Base-by-base conservation (phyloP, 2,888 invertebrate genomes). In the Quadroppia sp. region DNA sequence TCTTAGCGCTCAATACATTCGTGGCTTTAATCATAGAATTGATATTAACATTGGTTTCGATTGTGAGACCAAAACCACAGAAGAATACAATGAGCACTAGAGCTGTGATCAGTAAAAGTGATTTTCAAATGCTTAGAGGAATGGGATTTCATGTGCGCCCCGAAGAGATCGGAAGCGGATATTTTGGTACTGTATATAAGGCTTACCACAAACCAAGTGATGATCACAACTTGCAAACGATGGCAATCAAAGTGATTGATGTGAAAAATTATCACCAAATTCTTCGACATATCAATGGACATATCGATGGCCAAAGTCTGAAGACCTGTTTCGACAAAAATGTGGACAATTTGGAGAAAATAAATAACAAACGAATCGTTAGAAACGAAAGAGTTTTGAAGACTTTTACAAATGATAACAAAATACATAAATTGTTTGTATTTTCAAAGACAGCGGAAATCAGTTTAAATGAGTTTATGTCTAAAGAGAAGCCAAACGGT, bases 241-340 rank as follows among this genome's bases (percentile, higher is more conserved):
- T 59, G 30, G 59, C 59, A 3, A 30, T 59, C 15, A 59, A 59
- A 59, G 59, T 30, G 30, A 59, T 59, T 59, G 59, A 59, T 59
- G 59, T 59, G 28, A 7, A 17, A 4, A 59, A 17, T 15, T 30
- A 28, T 59, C 30, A 59, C 17, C 4, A 59, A 28, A 30, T 59
- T 30, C 9, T 59, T 2, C 6, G 1, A 2, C 3, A 59, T 17
- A 30, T 30, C 32, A 59, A 59, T 30, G 15, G 7, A 30, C n/a
- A n/a, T n/a, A 59, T 59, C 13, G 59, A 59, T 30, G 17, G 6
- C 2, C 4, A 59, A 13, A 15, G 2, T 17, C 9, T 59, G 59
- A 30, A 17, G 9, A 59, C 30, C 1, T 3, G 2, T 59, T 59
- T 59, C 30, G 30, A 59, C 15, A 59, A 59, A 11, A 11, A 30